Conservation (phyloP, 2,888 invertebrate species). For the Eilema sororculum region DNA sequence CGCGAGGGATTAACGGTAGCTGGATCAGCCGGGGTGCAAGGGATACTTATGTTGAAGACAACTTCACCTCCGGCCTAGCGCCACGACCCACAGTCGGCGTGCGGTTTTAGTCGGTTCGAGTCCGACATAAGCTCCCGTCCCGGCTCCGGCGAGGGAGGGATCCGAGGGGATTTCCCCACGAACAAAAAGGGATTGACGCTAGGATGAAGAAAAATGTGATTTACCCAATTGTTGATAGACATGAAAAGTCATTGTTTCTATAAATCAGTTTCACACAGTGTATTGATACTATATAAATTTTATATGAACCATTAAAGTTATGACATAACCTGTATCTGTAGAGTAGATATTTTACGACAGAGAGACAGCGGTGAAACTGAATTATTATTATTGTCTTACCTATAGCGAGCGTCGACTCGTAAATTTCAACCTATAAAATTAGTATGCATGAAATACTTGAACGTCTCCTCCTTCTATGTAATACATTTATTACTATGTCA, state of each 20-base stretch:
- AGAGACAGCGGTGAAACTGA: slow-evolving; percentile 42
- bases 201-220: no score
- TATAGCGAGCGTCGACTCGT: slow-evolving; percentile 38
- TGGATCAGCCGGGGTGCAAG: no score
- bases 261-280: neutral
- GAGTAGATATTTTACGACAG: slow-evolving; percentile 47
- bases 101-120: no score
- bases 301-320: slow-evolving; percentile 42
- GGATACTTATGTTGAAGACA: no score
- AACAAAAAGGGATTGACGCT: no score
- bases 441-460: slow-evolving; percentile 43
- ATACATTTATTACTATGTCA: slow-evolving; percentile 9
- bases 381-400: slow-evolving; percentile 54
- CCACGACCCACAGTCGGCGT: no score
- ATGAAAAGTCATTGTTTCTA: neutral
- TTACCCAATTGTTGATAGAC: neutral
- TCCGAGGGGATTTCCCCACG: no score
- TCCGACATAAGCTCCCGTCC: no score
- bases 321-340: slow-evolving; percentile 34
- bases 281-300: slow-evolving; percentile 24
- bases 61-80: no score
- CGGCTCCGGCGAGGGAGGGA: no score
- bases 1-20: no score
- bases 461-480: slow-evolving; percentile 15
- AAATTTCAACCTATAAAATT: slow-evolving; percentile 54